Base-by-base conservation (phyloP, 1,140 invertebrate genomes). In the Ditylenchus dipsaci region DNA sequence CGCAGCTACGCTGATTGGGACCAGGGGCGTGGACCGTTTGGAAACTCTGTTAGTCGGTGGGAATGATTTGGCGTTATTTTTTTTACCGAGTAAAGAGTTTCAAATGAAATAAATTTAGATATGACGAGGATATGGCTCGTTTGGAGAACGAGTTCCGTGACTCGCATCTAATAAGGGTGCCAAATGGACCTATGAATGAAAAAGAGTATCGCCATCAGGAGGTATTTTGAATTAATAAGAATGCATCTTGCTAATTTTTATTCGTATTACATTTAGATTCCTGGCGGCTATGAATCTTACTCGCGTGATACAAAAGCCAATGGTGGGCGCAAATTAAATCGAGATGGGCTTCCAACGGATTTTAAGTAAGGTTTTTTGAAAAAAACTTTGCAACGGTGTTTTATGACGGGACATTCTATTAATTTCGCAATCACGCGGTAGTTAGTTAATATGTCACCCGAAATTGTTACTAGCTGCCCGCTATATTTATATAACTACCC, bases 1-100 rank as follows among this genome's bases (percentile, higher is more conserved):
- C 72, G 73, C 53, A 74, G 70, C 38, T 74, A 76, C 56, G 69
- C 72, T 23, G 72, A 74, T 62, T 74, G 72, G 72, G 71, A 72
- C 15, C 58, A 74, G 38, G 69, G 71, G 29, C 23, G 8, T 38
- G 58, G 19, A 63, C 26, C 43, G 57, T 63, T 73, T 64, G 68
- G 65, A 63, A 68, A 23, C 42, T n/a, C 26, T 9, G 26, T 27
- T 19, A n/a, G 63, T 59, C n/a, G 63, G 63, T 65, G 63, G 63
- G n/a, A 5, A 1, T 13, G 21, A 9, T 3, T 49, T 60, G 61
- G 57, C 19, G 11, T 53, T 65, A n/a, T 27, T 11, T 27, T 63
- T 56, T 56, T 19, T 7, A 21, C 3, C 5, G 7, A n/a, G n/a
- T 5, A 61, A 26, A 30, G 27, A 27, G 29, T 21, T 61, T 5